phyloP scores from a whole-genome alignment of 2,113 vertebrate genomes.

The Datnioides undecimradiatus region DNA sequence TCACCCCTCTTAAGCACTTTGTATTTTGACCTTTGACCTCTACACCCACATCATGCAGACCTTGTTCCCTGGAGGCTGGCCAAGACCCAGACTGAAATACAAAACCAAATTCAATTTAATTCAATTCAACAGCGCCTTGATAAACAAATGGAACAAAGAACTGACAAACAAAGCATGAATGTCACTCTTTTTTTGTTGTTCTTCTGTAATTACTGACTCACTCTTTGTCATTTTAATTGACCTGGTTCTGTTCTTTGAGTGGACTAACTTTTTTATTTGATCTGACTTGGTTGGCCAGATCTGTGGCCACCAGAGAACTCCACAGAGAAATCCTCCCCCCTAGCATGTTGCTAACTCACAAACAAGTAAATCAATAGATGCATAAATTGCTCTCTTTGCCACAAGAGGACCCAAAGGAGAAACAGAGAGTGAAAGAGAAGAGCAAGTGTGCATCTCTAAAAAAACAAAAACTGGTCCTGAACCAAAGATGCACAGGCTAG shows the following conservation, averaged over 20 bases:
- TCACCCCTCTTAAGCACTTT: slow-evolving; percentile 59
- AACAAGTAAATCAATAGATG: slow-evolving; percentile 77
- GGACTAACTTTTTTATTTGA: slow-evolving; percentile 18
- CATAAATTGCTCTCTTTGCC: slow-evolving; percentile 74
- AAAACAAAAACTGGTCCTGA: slow-evolving; percentile 6
- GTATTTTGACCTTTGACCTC: slow-evolving; percentile 66
- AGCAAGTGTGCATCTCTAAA: slow-evolving; percentile 37
- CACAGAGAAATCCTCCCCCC: slow-evolving; percentile 59
- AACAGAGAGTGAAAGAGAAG: slow-evolving; percentile 35
- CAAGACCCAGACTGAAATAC: slow-evolving; percentile 19
- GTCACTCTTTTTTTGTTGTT: background rate
- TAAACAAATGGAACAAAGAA: slow-evolving; percentile 20
- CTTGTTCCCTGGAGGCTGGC: slow-evolving; percentile 26
- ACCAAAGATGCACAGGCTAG: background rate
- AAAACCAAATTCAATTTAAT: slow-evolving; percentile 1
- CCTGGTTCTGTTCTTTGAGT: slow-evolving; percentile 1
- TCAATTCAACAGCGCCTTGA: background rate
- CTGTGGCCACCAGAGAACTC: slow-evolving; percentile 53
- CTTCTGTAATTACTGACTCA: slow-evolving; percentile 8
- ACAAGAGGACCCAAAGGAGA: slow-evolving; percentile 71
- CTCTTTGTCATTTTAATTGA: slow-evolving; percentile 14
- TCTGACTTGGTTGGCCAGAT: slow-evolving; percentile 25
- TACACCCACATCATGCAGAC: slow-evolving; percentile 33
- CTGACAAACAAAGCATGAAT: background rate
- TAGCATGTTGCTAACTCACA: slow-evolving; percentile 59